These are phyloP conservation scores for Pantherophis vulpinus DNA, from an alignment of 2,797 vertebrate genomes.

Conservation along the genomic window DNA sequence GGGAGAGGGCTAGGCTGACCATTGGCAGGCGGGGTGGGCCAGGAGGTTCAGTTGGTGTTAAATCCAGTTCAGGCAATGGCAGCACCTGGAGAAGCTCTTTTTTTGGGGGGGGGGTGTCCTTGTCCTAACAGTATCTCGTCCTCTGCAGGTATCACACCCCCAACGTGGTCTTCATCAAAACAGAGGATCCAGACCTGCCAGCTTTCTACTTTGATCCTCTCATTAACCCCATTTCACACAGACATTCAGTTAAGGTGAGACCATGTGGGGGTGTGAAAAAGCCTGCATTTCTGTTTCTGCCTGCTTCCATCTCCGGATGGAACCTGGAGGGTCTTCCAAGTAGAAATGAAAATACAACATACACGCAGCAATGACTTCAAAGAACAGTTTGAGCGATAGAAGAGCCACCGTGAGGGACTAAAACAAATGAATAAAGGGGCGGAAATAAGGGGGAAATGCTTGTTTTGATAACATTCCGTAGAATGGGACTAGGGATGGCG, in stretches of 20 bases:
- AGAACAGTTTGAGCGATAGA: neutral
- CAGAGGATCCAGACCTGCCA: constrained; percentile 96
- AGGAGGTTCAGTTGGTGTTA: neutral
- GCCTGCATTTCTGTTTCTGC: neutral
- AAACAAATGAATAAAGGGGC: neutral
- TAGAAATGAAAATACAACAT: neutral
- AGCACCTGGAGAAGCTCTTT: neutral
- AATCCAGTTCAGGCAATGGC: neutral
- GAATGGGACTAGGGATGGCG: neutral
- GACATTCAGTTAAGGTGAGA: constrained; percentile 94
- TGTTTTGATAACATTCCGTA: accelerated
- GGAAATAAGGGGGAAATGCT: neutral
- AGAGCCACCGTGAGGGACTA: neutral
- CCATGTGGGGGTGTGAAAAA: neutral
- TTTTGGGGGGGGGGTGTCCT: accelerated
- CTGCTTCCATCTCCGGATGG: neutral
- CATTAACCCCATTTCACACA: constrained; percentile 98
- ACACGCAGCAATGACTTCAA: neutral
- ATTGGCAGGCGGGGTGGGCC: neutral
- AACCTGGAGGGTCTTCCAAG: no score
- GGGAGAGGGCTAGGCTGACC: neutral
- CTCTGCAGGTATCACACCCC: constrained; percentile 93
- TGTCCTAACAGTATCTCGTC: neutral
- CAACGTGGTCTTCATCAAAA: constrained; percentile 99
- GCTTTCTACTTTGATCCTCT: constrained; percentile 98